phyloP scores from a whole-genome alignment of 2,888 invertebrate species.

The Andrena haemorrhoa region DNA sequence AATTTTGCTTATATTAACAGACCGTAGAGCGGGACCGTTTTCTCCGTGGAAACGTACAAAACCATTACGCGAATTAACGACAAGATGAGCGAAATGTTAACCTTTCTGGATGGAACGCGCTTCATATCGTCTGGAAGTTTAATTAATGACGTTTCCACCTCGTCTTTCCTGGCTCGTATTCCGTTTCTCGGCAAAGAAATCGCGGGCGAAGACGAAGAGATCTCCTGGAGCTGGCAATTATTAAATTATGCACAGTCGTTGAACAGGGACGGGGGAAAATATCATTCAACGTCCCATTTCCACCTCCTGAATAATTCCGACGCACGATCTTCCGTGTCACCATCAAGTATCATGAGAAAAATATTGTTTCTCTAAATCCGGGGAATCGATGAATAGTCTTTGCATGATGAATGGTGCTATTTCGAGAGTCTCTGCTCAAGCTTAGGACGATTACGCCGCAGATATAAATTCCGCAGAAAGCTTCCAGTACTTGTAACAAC shows the following conservation, averaged over 20 bases:
- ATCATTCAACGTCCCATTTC: not conserved
- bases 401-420: not conserved
- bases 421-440: not conserved
- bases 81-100: constrained; percentile 45
- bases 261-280: not conserved
- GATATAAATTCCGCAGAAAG: too few species aligned
- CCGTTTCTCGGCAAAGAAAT: constrained; percentile 24
- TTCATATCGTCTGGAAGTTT: constrained; percentile 38
- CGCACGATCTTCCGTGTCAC: not conserved
- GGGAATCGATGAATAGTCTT: constrained; percentile 17
- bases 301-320: constrained; percentile 20
- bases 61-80: constrained; percentile 39
- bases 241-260: constrained; percentile 38
- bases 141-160: constrained; percentile 37
- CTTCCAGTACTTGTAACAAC: too few species aligned
- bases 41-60: not conserved
- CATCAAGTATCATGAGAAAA: not conserved
- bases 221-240: constrained; percentile 41
- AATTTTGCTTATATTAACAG: constrained; percentile 24
- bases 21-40: not conserved
- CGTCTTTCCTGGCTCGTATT: not conserved
- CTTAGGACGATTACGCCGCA: too few species aligned
- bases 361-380: not conserved
- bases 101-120: constrained; percentile 17
- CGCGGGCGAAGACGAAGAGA: constrained; percentile 9